A percentile compares a stretch with the other conserved stretches of the same genome.
phyloP scores from a whole-genome alignment of 2,113 vertebrate genomes.

The Gymnobelideus leadbeateri region DNA sequence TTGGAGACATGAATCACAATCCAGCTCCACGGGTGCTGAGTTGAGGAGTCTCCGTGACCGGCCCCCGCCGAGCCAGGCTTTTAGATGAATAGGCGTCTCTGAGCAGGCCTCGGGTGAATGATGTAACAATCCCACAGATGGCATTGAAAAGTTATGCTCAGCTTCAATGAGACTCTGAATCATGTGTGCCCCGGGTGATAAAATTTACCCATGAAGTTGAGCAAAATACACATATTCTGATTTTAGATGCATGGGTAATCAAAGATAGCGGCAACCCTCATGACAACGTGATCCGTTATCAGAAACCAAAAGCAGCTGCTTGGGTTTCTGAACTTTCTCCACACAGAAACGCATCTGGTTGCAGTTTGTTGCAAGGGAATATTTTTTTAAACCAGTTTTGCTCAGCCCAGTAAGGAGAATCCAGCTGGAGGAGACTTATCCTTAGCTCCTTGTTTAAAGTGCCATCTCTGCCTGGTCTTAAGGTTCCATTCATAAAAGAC shows the following conservation, averaged over 20 bases:
- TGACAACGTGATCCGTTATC: slow-evolving; percentile 79
- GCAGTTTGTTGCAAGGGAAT: slow-evolving; percentile 74
- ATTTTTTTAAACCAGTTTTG: slow-evolving; percentile 64
- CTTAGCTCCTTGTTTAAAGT: slow-evolving; percentile 66
- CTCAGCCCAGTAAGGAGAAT: slow-evolving; percentile 55
- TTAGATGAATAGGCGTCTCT: slow-evolving; percentile 62
- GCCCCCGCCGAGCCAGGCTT: slow-evolving; percentile 43
- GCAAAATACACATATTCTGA: slow-evolving; percentile 71
- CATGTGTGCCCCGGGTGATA: slow-evolving; percentile 69
- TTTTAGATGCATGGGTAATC: slow-evolving; percentile 77
- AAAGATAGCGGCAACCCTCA: slow-evolving; percentile 73
- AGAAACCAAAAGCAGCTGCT: slow-evolving; percentile 83
- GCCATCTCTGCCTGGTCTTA: slow-evolving; percentile 60
- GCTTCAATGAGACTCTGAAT: slow-evolving; percentile 68
- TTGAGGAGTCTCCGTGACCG: slow-evolving; percentile 53
- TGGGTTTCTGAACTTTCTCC: slow-evolving; percentile 80
- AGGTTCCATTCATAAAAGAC: slow-evolving; percentile 60
- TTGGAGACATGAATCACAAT: slow-evolving; percentile 63
- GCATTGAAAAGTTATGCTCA: slow-evolving; percentile 71
- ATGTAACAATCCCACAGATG: slow-evolving; percentile 70
- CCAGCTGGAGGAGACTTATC: slow-evolving; percentile 44
- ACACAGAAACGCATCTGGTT: slow-evolving; percentile 79
- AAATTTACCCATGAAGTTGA: slow-evolving; percentile 68
- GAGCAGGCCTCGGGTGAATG: slow-evolving; percentile 19
- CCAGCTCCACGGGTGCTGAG: slow-evolving; percentile 53